Conservation (phyloP, 2,888 invertebrate species). For the Liopterus haemorrhoidalis region DNA sequence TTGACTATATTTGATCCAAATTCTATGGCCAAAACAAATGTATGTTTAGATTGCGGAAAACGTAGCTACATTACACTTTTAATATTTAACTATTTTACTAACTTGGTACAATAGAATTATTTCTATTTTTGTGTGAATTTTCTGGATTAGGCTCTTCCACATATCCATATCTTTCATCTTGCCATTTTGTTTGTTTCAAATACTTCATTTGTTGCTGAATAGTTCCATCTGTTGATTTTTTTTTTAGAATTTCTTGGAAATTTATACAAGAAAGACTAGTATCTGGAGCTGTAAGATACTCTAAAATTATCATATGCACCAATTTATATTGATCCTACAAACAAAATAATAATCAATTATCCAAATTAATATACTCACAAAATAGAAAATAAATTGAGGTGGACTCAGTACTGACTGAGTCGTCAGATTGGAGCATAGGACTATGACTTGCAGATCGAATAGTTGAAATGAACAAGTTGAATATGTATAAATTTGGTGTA, state of each 20-base stretch:
- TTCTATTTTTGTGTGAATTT: slow-evolving; percentile 37
- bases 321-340: slow-evolving; percentile 39
- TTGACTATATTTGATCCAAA: too few relatives aligned
- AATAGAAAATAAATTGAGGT: too few relatives aligned
- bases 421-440: neutral
- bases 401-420: neutral
- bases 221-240: slow-evolving; percentile 29
- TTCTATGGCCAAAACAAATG: too few relatives aligned
- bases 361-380: slow-evolving; percentile 5
- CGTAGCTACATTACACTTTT: neutral
- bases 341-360: slow-evolving; percentile 10
- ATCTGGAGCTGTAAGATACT: slow-evolving; percentile 36
- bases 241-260: slow-evolving; percentile 29
- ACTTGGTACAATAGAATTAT: slow-evolving; percentile 36
- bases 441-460: neutral
- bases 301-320: slow-evolving; percentile 38
- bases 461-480: neutral
- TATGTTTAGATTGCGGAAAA: too few relatives aligned
- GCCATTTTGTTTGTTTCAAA: slow-evolving; percentile 36
- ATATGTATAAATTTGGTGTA: too few relatives aligned
- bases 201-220: slow-evolving; percentile 34
- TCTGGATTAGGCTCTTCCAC: slow-evolving; percentile 18
- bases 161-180: slow-evolving; percentile 35
- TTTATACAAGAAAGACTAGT: slow-evolving; percentile 35
- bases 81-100: slow-evolving; percentile 6